Conservation (phyloP, 2,888 invertebrate genomes). For the Lumbricus terrestris region DNA sequence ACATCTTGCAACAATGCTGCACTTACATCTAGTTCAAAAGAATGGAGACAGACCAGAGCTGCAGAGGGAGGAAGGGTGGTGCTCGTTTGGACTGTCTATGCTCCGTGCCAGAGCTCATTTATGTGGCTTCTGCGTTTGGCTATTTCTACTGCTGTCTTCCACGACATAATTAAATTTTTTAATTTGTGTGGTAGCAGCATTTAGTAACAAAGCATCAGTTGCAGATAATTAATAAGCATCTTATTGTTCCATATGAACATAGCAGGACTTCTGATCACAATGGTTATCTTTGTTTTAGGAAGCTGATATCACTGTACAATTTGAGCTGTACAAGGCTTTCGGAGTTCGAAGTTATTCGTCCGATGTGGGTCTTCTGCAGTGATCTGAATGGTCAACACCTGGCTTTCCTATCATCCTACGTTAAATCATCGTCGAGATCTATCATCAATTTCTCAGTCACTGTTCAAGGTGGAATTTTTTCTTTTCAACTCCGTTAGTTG, state of each 20-base stretch:
- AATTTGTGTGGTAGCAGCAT: too few species aligned
- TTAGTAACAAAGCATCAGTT: too few species aligned
- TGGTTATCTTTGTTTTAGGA: slow-evolving; percentile 8
- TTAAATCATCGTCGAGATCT: not conserved
- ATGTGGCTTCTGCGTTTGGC: too few species aligned
- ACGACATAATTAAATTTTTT: too few species aligned
- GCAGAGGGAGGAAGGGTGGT: too few species aligned
- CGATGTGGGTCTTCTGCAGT: slow-evolving; percentile 17
- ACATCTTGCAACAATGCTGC: too few species aligned
- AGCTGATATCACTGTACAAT: slow-evolving; percentile 22
- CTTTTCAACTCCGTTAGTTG: not conserved
- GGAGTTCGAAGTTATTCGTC: not conserved
- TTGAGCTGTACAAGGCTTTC: slow-evolving; percentile 9
- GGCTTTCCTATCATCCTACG: not conserved
- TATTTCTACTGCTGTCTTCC: too few species aligned
- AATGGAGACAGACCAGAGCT: too few species aligned
- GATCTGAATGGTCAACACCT: not conserved
- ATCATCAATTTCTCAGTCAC: not conserved
- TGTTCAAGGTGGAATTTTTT: not conserved
- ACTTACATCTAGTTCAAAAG: too few species aligned
- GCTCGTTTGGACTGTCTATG: too few species aligned
- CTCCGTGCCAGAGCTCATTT: too few species aligned
- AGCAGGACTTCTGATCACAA: not conserved
- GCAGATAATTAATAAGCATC: not conserved
- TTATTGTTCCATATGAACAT: not conserved